These are phyloP conservation scores for Cyprinella venusta DNA, from an alignment of 2,797 vertebrate species.

Conservation along the genomic window DNA sequence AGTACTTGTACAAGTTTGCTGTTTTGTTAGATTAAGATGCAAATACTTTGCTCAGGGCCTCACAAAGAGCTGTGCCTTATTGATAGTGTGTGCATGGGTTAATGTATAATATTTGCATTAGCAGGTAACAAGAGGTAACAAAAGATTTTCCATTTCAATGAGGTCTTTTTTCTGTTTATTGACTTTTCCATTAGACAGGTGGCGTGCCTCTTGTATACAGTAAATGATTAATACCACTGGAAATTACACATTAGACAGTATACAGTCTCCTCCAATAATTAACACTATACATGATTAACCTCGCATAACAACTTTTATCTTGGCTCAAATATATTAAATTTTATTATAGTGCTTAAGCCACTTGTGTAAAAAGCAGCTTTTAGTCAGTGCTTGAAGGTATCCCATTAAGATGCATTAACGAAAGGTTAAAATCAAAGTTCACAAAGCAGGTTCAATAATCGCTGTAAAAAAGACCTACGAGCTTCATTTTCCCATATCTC, in stretches of 20 bases:
- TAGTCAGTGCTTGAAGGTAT: constrained; percentile 24
- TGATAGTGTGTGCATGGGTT: not conserved
- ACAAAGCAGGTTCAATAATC: not conserved
- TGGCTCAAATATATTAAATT: constrained; percentile 9
- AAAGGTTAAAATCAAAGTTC: not conserved
- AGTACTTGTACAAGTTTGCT: not conserved
- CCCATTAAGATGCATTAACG: not conserved
- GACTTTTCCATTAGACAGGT: constrained; percentile 38
- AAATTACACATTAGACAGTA: constrained; percentile 2
- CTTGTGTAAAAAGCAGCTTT: constrained; percentile 5
- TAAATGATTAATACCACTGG: constrained; percentile 24
- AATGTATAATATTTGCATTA: not conserved
- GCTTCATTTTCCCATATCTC: not conserved
- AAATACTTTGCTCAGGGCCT: not conserved
- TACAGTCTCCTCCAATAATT: not conserved
- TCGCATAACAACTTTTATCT: not conserved
- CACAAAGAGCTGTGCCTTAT: not conserved
- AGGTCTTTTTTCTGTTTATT: constrained; percentile 36
- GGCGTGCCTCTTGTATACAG: constrained; percentile 8
- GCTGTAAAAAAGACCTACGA: constrained; percentile 26
- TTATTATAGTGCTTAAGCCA: not conserved
- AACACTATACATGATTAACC: not conserved
- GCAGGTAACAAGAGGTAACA: constrained; percentile 7
- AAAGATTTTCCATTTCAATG: constrained; percentile 3
- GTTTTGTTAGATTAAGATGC: not conserved